Evolutionary conservation across 2,888 invertebrate genomes (phyloP).

Genomic region (Smittia sp.): DNA sequence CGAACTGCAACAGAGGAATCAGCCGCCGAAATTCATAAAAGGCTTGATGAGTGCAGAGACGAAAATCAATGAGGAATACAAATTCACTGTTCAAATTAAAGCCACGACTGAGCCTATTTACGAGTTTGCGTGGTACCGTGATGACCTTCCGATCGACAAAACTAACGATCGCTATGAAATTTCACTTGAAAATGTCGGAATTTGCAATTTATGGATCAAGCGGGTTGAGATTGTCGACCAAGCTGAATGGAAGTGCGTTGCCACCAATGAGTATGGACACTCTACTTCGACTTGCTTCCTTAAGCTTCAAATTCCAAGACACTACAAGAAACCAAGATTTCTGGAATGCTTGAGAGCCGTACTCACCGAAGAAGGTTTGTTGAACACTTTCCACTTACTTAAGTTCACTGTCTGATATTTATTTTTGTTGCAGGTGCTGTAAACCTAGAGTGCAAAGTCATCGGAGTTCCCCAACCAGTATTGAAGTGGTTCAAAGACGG

Average conservation of each 20-base stretch:
- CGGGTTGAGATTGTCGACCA: constrained; percentile 79
- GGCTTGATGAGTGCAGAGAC: constrained; percentile 80
- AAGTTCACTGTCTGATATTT: too few species aligned
- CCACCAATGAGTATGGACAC: constrained; percentile 84
- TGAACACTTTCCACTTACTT: too few species aligned
- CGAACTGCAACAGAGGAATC: constrained; percentile 62
- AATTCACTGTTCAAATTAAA: constrained; percentile 75
- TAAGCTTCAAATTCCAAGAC: constrained; percentile 78
- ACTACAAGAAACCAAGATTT: constrained; percentile 85
- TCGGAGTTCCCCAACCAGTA: constrained; percentile 85
- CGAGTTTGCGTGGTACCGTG: constrained; percentile 80
- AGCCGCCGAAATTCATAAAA: constrained; percentile 78
- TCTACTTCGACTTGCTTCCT: constrained; percentile 84
- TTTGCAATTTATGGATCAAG: constrained; percentile 69
- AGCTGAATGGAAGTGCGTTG: constrained; percentile 90
- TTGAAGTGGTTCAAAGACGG: constrained; percentile 93
- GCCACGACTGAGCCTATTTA: constrained; percentile 45
- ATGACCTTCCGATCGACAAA: constrained; percentile 73
- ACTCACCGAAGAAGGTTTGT: constrained; percentile 67
- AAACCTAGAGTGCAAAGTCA: constrained; percentile 88
- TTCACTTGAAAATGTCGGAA: constrained; percentile 66
- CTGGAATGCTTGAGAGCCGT: constrained; percentile 81
- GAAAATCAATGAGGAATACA: constrained; percentile 76
- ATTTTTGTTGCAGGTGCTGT: constrained; percentile 65
- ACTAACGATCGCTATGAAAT: constrained; percentile 66